Conservation (phyloP, 2,797 vertebrate species). For the Tamandua tetradactyla region DNA sequence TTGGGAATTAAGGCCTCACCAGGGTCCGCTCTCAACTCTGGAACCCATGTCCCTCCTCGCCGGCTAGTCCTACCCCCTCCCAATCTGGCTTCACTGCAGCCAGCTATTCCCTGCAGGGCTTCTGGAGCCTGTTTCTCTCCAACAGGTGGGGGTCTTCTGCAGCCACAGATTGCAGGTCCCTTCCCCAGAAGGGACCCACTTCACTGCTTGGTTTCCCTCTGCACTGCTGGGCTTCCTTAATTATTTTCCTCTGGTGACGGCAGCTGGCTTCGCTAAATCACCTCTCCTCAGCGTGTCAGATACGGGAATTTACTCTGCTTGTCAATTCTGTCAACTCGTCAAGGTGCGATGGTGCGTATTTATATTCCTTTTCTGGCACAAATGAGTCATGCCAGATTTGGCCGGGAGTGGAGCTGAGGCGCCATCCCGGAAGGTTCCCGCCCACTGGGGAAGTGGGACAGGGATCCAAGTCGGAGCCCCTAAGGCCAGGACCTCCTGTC, state of each 20-base stretch:
- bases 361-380: slow-evolving; percentile 72
- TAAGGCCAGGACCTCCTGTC: background rate
- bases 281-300: slow-evolving; percentile 60
- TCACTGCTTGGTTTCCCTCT: background rate
- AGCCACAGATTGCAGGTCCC: slow-evolving; percentile 43
- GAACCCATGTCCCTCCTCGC: background rate
- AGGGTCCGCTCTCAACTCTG: background rate
- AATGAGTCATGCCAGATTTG: slow-evolving; percentile 56
- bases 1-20: background rate
- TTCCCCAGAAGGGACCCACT: slow-evolving; percentile 10
- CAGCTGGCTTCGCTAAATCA: slow-evolving; percentile 71
- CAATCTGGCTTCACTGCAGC: background rate
- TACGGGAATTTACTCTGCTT: slow-evolving; percentile 71
- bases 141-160: background rate
- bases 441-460: rapidly evolving
- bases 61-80: rapidly evolving
- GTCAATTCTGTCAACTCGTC: slow-evolving; percentile 73
- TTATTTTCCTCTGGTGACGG: slow-evolving; percentile 79
- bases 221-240: slow-evolving; percentile 58
- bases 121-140: background rate
- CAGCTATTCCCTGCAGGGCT: background rate
- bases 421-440: background rate
- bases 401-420: background rate
- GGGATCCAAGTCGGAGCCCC: background rate
- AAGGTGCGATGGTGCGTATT: slow-evolving; percentile 62